Base-by-base conservation (phyloP, 1,140 invertebrate genomes). In the Oreohelix idahoensis region DNA sequence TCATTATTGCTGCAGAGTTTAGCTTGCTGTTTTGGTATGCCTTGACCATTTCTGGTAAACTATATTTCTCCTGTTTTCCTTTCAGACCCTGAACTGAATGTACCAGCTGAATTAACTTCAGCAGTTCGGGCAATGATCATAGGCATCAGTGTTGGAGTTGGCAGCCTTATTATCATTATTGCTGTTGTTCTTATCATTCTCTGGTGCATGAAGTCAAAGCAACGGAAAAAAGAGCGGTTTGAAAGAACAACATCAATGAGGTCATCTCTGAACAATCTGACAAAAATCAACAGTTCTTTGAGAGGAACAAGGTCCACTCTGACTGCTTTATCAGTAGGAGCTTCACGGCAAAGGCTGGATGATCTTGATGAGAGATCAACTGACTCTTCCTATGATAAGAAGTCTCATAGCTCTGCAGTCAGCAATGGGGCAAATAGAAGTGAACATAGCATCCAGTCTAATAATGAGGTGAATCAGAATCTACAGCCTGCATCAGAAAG, bases 161-260 rank as follows among this genome's bases (percentile, higher is more conserved):
- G 96, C 84, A 94, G 95, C 2, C 91, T 95, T 8, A 95, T 95
- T 70, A 90, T 98, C 0, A 92, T 97, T 38, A 92, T 99, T 26
- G 93, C 98, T 35, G 94, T 95, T 1, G 93, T 96, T 23, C 95
- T 97, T 26, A 94, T 96, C 1, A 94, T 95, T 69, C 96, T 97
- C 88, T 96, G 96, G 87, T 96, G 95, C 71, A 78, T 91, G 38
- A 99, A 99, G 93, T 98, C 97, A 0, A 96, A 96, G 83, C 96
- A 96, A 88, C 94, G 97, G 63, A 96, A 97, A 87, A 92, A 96
- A 0, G 96, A 99, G 92, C 93, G 97, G 81, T 93, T 99, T 71
- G 96, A 98, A 89, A 93, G 98, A 63, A 93, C 97, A 81, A 98
- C 97, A 91, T 98, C 97, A 0, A 98, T 99, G 66, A 94, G 98